phyloP scores from a whole-genome alignment of 2,113 vertebrate genomes.

The Glaucidium brasilianum region DNA sequence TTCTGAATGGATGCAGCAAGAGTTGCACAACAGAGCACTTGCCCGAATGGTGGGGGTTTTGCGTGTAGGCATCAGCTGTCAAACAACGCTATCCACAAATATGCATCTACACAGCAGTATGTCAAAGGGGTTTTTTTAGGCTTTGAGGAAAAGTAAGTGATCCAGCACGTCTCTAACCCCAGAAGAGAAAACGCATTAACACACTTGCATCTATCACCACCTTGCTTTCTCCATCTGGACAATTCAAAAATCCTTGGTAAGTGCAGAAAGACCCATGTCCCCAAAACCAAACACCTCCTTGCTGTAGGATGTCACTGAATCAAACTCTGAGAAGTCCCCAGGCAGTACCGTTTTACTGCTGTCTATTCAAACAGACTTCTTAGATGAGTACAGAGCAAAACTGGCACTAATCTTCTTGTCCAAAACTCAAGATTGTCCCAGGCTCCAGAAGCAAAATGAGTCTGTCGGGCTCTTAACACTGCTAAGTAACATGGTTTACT shows the following conservation, averaged over 20 bases:
- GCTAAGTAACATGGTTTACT: not conserved
- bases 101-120: accelerated
- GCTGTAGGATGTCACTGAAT: not conserved
- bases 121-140: not conserved
- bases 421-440: not conserved
- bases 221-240: not conserved
- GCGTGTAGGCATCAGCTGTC: not conserved
- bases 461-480: not conserved
- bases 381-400: not conserved
- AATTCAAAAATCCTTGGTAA: not conserved
- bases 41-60: not conserved
- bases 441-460: not conserved
- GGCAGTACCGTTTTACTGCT: not conserved
- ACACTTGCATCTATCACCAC: not conserved
- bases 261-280: not conserved
- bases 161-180: accelerated
- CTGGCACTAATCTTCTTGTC: not conserved
- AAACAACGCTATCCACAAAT: not conserved
- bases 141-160: not conserved
- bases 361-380: not conserved
- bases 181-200: not conserved
- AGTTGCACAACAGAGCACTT: not conserved
- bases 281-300: not conserved
- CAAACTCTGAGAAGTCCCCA: not conserved
- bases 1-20: not conserved